Percentiles rank a stretch among this genome's conserved stretches.
Evolutionary conservation across 2,888 invertebrate genomes (phyloP).

Genomic region (Amaurobius ferox): DNA sequence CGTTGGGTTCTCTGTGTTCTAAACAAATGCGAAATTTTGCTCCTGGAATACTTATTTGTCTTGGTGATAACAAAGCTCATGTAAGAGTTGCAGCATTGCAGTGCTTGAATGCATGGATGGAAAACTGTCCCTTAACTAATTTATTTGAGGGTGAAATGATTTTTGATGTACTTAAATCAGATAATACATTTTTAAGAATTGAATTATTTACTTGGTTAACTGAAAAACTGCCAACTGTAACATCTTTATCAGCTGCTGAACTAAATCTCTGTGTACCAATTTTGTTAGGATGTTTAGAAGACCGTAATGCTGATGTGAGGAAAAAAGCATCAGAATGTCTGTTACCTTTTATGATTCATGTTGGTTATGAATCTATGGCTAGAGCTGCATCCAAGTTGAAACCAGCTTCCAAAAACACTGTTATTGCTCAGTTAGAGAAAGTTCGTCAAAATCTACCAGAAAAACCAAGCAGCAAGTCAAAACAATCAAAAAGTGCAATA

Average conservation of each 20-base stretch:
- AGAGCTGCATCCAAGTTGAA: slow-evolving; percentile 88
- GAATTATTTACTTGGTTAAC: slow-evolving; percentile 92
- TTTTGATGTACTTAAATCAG: slow-evolving; percentile 88
- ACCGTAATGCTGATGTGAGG: slow-evolving; percentile 92
- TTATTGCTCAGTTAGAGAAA: slow-evolving; percentile 89
- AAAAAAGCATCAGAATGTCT: slow-evolving; percentile 93
- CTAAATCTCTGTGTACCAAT: slow-evolving; percentile 86
- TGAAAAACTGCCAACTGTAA: slow-evolving; percentile 84
- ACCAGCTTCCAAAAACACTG: slow-evolving; percentile 80
- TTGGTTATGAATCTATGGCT: slow-evolving; percentile 88
- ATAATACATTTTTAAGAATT: slow-evolving; percentile 88
- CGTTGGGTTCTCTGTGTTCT: slow-evolving; percentile 89
- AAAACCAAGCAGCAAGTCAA: slow-evolving; percentile 81
- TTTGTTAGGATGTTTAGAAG: slow-evolving; percentile 90
- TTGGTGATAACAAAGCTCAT: slow-evolving; percentile 87
- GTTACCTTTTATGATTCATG: slow-evolving; percentile 93
- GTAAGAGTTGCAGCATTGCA: slow-evolving; percentile 87
- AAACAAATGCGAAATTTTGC: slow-evolving; percentile 88
- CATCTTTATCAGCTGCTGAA: slow-evolving; percentile 88
- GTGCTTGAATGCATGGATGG: slow-evolving; percentile 91
- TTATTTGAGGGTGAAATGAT: slow-evolving; percentile 94
- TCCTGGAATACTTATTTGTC: slow-evolving; percentile 86
- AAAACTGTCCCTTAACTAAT: slow-evolving; percentile 84
- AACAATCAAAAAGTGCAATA: slow-evolving; percentile 76
- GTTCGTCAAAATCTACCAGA: slow-evolving; percentile 89